A percentile compares a stretch with the other conserved stretches of the same genome.
Conservation (phyloP, 2,113 vertebrate genomes). For the Planiliza haematocheilus region DNA sequence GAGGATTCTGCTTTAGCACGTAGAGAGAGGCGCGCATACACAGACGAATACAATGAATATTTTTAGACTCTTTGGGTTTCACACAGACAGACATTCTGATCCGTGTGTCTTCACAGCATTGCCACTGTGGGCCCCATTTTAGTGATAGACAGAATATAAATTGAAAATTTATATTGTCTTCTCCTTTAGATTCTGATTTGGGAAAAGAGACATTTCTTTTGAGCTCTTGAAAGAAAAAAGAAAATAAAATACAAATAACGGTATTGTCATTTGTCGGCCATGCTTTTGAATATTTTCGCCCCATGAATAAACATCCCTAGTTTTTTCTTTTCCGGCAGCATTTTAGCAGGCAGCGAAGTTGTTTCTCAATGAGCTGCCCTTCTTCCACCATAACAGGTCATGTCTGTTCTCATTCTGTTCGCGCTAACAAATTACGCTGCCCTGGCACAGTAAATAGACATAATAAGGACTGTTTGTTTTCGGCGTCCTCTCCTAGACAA, state of each 20-base stretch:
- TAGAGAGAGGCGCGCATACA: background rate
- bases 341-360: constrained; percentile 50
- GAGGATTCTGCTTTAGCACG: constrained; percentile 8
- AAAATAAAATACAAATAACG: background rate
- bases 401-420: constrained; percentile 65
- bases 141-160: constrained; percentile 83
- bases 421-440: constrained; percentile 60
- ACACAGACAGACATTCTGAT: constrained; percentile 53
- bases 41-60: constrained; percentile 33
- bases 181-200: constrained; percentile 68
- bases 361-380: constrained; percentile 52
- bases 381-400: constrained; percentile 64
- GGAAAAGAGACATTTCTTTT: constrained; percentile 61
- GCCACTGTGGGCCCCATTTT: constrained; percentile 50
- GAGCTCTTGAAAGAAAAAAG: constrained; percentile 13
- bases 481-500: constrained; percentile 49
- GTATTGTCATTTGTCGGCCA: constrained; percentile 39
- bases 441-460: constrained; percentile 67
- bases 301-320: constrained; percentile 47
- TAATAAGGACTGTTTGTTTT: constrained; percentile 67
- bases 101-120: constrained; percentile 60
- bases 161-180: constrained; percentile 80
- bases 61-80: constrained; percentile 47
- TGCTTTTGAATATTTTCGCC: constrained; percentile 24
- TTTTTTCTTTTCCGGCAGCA: background rate